These are phyloP conservation scores for Gobionotothen gibberifrons DNA, from an alignment of 2,797 vertebrate genomes.

Conservation along the genomic window DNA sequence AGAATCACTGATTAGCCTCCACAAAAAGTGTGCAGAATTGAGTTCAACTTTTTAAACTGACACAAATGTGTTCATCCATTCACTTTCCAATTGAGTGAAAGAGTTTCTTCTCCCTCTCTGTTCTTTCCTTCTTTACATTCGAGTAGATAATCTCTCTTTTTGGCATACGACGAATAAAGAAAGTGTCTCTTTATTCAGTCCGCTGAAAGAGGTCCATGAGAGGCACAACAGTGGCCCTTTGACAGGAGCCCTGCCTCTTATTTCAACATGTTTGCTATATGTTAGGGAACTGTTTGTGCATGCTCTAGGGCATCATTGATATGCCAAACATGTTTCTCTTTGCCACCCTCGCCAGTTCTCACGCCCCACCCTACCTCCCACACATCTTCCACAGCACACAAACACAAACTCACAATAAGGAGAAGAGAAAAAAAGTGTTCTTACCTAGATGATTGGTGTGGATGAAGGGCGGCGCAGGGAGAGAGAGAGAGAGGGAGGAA, in stretches of 20 bases:
- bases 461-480: conserved; percentile 26
- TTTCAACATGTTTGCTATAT: conserved; percentile 42
- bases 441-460: conserved; percentile 73
- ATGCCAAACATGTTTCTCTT: conserved; percentile 56
- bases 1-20: not conserved
- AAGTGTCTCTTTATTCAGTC: conserved; percentile 58
- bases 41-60: conserved; percentile 10
- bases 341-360: conserved; percentile 66
- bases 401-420: conserved; percentile 5
- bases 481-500: conserved; percentile 28
- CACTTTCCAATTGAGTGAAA: not conserved
- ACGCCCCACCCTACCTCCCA: conserved; percentile 62
- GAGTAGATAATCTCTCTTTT: conserved; percentile 60
- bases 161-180: conserved; percentile 46
- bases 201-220: conserved; percentile 53
- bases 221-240: conserved; percentile 45
- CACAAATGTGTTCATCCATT: conserved; percentile 28
- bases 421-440: conserved; percentile 32
- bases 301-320: conserved; percentile 45
- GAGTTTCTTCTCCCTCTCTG: conserved; percentile 12
- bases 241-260: conserved; percentile 48
- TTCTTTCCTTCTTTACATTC: conserved; percentile 26
- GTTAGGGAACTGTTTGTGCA: conserved; percentile 40
- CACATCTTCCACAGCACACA: conserved; percentile 23
- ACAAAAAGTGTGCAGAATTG: not conserved